Conservation (phyloP, 2,113 vertebrate species). For the Tupaia chinensis region DNA sequence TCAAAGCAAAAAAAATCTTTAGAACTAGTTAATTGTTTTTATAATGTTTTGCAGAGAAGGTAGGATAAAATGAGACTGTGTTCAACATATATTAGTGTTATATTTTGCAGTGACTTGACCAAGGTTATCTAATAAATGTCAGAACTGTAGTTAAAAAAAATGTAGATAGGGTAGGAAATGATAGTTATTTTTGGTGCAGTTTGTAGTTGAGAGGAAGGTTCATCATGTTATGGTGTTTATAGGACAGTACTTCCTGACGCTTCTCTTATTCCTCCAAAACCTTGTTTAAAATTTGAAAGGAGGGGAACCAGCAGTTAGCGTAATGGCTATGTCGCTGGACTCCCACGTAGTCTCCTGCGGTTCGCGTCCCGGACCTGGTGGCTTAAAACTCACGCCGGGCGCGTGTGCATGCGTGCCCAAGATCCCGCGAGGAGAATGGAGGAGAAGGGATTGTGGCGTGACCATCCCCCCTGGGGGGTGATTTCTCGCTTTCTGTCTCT, state of each 20-base stretch:
- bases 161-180: not conserved
- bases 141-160: not conserved
- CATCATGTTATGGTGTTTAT: not conserved
- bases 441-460: too few species aligned
- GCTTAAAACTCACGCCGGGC: too few species aligned
- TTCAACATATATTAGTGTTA: not conserved
- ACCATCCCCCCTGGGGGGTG: too few species aligned
- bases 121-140: not conserved
- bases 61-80: not conserved
- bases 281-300: conserved; percentile 3
- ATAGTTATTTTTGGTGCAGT: not conserved
- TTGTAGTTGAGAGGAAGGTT: not conserved
- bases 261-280: not conserved
- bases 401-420: too few species aligned
- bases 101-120: not conserved
- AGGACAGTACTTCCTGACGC: not conserved
- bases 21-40: conserved; percentile 29
- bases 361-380: too few species aligned
- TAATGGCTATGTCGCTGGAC: too few species aligned
- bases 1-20: conserved; percentile 22
- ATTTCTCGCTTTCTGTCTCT: too few species aligned
- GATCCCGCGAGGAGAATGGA: too few species aligned
- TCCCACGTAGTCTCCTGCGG: too few species aligned
- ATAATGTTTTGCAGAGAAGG: conserved; percentile 30
- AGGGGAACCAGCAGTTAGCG: not conserved